Evolutionary conservation across 2,888 invertebrate species (phyloP).

Genomic region (Idaea dimidiata): DNA sequence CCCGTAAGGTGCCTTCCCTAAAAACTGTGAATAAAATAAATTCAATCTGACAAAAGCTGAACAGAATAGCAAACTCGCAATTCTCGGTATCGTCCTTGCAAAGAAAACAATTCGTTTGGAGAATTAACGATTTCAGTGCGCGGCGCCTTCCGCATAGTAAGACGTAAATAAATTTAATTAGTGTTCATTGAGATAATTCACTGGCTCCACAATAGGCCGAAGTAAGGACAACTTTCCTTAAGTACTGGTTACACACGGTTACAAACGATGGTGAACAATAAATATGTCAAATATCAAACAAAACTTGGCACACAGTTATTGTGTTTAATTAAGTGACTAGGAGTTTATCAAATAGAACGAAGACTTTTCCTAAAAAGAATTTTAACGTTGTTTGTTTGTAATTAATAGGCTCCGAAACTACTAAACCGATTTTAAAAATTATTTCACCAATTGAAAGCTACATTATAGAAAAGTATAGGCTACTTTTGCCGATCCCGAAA

Average conservation of each 20-base stretch:
- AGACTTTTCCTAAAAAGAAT: too few species aligned
- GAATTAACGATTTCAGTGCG: slow-evolving; percentile 51
- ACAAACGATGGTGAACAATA: slow-evolving; percentile 8
- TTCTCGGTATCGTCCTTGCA: slow-evolving; percentile 46
- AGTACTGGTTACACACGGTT: slow-evolving; percentile 38
- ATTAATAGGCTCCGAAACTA: too few species aligned
- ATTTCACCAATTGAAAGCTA: too few species aligned
- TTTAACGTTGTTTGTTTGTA: too few species aligned
- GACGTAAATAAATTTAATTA: slow-evolving; percentile 71
- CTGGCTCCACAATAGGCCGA: slow-evolving; percentile 59
- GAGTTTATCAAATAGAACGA: too few species aligned
- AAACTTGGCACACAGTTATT: background rate
- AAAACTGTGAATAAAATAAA: slow-evolving; percentile 19
- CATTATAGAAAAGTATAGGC: too few species aligned
- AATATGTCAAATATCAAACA: background rate
- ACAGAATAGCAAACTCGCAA: slow-evolving; percentile 30
- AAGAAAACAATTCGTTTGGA: slow-evolving; percentile 56
- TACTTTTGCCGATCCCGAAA: too few species aligned
- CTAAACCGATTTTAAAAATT: too few species aligned
- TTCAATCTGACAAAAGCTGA: slow-evolving; percentile 25
- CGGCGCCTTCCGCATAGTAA: slow-evolving; percentile 55
- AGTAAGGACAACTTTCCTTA: slow-evolving; percentile 59
- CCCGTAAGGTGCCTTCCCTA: slow-evolving; percentile 7
- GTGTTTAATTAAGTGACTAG: too few species aligned
- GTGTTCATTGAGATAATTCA: slow-evolving; percentile 70